A percentile compares a stretch with the other conserved stretches of the same genome.
These are phyloP conservation scores for Choristoneura rosaceana DNA, from an alignment of 2,888 invertebrate genomes.

Conservation along the genomic window DNA sequence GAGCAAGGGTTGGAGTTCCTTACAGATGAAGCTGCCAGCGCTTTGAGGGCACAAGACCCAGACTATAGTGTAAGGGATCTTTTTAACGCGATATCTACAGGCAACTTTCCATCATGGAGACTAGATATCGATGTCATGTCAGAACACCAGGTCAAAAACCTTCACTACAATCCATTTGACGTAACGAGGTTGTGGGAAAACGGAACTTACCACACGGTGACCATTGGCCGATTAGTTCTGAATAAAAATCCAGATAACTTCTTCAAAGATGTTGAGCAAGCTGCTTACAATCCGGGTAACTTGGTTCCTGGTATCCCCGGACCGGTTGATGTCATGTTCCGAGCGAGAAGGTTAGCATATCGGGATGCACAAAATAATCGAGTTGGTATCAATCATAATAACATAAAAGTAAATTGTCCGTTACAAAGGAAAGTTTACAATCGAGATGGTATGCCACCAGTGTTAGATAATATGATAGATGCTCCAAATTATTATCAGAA, in stretches of 20 bases:
- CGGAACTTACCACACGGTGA: constrained; percentile 74
- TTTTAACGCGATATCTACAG: constrained; percentile 92
- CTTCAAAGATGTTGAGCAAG: constrained; percentile 81
- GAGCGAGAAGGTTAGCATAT: background rate
- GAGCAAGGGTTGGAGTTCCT: constrained; percentile 93
- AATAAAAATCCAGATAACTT: constrained; percentile 79
- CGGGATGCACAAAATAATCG: constrained; percentile 3
- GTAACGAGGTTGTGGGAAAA: constrained; percentile 75
- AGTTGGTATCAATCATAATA: background rate
- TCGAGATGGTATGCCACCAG: constrained; percentile 86
- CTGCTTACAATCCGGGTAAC: constrained; percentile 72
- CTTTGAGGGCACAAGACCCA: constrained; percentile 89
- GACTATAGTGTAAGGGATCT: constrained; percentile 93
- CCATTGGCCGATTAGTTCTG: constrained; percentile 78
- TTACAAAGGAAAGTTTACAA: constrained; percentile 29
- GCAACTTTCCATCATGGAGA: constrained; percentile 80
- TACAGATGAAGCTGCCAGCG: constrained; percentile 84
- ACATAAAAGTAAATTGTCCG: constrained; percentile 4
- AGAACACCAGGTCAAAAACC: constrained; percentile 63
- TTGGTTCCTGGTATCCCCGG: constrained; percentile 78
- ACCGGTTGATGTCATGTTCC: constrained; percentile 69
- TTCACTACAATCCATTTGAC: constrained; percentile 76
- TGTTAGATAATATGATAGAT: constrained; percentile 91
- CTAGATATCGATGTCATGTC: constrained; percentile 75
- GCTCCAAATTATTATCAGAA: constrained; percentile 98